Base-by-base conservation (phyloP, 2,888 invertebrate genomes). In the Scotopteryx bipunctaria region DNA sequence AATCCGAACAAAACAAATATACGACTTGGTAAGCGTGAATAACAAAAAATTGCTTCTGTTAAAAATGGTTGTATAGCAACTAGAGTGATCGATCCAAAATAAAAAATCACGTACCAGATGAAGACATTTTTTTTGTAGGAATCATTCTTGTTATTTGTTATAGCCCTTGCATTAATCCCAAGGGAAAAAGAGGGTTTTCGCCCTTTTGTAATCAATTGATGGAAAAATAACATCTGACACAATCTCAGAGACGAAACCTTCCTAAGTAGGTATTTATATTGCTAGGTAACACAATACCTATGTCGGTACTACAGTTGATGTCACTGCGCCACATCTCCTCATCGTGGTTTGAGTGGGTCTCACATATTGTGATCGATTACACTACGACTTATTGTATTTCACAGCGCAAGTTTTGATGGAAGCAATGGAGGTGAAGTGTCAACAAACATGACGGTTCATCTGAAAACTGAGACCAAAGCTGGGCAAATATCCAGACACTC, bases 401-500 rank as follows among this genome's bases (percentile, higher is more conserved):
- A n/a, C n/a, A n/a, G n/a, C n/a, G n/a, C n/a, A n/a, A n/a, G n/a
- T n/a, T n/a, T n/a, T n/a, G n/a, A n/a, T n/a, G n/a, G n/a, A 11
- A 8, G 25, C 25, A n/a, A 2, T 9, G 9, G 8, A 27, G 9
- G 15, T 15, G 0, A 13, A 32, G 8, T 32, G 14, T 32, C 32
- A 37, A 25, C 23, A 23, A 36, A 36, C 4, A n/a, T 19, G 19
- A 11, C 11, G 5, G n/a, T 3, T 4, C 13, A 31, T 19, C 11
- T 23, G 15, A 32, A 11, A 19, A n/a, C 14, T 19, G 8, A 5
- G 11, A 9, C 13, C 19, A 21, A 32, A 21, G n/a, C 38, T n/a
- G 38, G 8, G n/a, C 23, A n/a, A 23, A 42, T 36, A 36, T 16
- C 35, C 36, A 17, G 35, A 44, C 43, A 47, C 17, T 25, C 37